Conservation (phyloP, 2,888 invertebrate genomes). For the Ptilodon capucinus region DNA sequence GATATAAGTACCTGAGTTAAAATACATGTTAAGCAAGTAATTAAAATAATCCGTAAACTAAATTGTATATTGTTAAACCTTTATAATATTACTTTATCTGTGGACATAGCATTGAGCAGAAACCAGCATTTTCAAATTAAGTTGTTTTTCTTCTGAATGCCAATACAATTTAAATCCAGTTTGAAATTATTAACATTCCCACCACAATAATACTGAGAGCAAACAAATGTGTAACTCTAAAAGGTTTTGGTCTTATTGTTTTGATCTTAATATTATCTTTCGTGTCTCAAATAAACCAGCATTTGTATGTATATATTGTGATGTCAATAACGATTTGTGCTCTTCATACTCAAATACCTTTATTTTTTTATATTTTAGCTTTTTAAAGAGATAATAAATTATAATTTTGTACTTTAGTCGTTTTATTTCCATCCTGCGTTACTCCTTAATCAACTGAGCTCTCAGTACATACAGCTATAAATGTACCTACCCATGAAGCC, state of each 20-base stretch:
- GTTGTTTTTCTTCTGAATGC: not conserved
- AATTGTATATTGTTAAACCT: no score
- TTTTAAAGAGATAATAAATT: constrained; percentile 74
- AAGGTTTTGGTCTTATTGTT: constrained; percentile 4
- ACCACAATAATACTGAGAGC: not conserved
- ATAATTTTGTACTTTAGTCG: constrained; percentile 63
- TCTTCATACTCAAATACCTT: constrained; percentile 67
- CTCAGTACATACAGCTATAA: no score
- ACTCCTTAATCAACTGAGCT: no score
- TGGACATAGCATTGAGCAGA: not conserved
- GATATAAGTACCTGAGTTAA: no score
- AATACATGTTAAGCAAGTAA: no score
- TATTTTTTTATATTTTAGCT: constrained; percentile 70
- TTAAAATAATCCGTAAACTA: no score
- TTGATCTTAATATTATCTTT: not conserved
- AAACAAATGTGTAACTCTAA: not conserved
- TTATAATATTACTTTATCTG: not conserved
- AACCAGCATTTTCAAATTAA: not conserved
- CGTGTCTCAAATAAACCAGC: constrained; percentile 3
- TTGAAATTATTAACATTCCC: not conserved
- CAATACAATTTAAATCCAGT: not conserved
- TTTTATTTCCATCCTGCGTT: constrained; percentile 38
- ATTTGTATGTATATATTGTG: constrained; percentile 38
- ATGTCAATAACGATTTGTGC: constrained; percentile 21
- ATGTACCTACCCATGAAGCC: no score